Evolutionary conservation across 2,113 vertebrate genomes (phyloP).

Genomic region (Pluvialis apricaria): DNA sequence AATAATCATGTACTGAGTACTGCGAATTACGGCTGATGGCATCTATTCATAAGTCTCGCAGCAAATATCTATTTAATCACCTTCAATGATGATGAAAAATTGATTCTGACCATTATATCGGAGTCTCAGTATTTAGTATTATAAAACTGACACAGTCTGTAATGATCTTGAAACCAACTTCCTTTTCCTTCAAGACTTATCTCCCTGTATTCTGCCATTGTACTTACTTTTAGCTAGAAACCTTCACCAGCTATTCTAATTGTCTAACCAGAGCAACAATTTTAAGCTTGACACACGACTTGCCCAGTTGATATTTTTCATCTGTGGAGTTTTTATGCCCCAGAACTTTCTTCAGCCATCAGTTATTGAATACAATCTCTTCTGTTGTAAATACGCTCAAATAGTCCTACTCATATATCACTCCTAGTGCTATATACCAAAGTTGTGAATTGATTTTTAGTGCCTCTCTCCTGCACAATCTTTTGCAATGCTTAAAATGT

Average conservation of each 20-base stretch:
- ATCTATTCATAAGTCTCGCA: not conserved
- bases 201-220: not conserved
- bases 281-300: not conserved
- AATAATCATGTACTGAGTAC: not conserved
- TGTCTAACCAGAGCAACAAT: not conserved
- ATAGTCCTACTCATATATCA: not conserved
- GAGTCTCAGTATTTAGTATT: not conserved
- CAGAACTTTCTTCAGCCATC: not conserved
- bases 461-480: not conserved
- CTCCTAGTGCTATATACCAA: not conserved
- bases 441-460: not conserved
- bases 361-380: not conserved
- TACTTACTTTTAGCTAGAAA: not conserved
- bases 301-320: not conserved
- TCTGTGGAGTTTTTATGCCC: not conserved
- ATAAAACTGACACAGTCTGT: not conserved
- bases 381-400: not conserved
- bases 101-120: not conserved
- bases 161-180: not conserved
- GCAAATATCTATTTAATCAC: not conserved
- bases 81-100: not conserved
- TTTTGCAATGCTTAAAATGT: not conserved
- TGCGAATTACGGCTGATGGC: not conserved
- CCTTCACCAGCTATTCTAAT: not conserved
- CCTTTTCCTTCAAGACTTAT: not conserved